These are phyloP conservation scores for Macaca mulatta DNA, from an alignment of 2,113 vertebrate species.

Conservation along the genomic window DNA sequence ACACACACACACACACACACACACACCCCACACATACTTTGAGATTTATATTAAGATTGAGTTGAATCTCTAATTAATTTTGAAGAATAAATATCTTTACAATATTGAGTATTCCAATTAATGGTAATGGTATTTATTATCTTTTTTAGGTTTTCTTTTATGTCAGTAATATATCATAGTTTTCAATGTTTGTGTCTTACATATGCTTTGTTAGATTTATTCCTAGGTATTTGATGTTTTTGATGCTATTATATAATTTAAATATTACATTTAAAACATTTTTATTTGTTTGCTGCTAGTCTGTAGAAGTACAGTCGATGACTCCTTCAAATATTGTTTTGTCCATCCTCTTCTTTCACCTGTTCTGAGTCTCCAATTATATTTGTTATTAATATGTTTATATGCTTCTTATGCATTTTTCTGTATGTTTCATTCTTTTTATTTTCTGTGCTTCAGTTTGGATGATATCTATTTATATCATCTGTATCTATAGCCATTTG, in stretches of 20 bases:
- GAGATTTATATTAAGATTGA: background rate
- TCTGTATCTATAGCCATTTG: background rate
- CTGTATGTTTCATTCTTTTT: background rate
- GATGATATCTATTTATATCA: background rate
- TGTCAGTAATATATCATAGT: background rate
- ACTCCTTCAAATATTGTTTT: slow-evolving; percentile 11
- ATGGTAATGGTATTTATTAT: background rate
- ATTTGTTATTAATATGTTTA: background rate
- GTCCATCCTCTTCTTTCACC: background rate
- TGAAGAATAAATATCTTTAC: background rate
- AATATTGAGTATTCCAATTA: background rate
- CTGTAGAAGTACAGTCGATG: background rate
- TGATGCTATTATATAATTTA: background rate
- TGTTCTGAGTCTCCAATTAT: background rate
- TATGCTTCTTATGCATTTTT: background rate
- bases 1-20: background rate
- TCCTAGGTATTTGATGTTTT: background rate
- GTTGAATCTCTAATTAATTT: background rate
- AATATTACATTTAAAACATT: background rate
- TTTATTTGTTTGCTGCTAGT: background rate
- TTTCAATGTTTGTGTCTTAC: background rate
- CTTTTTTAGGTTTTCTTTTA: background rate
- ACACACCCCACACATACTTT: background rate
- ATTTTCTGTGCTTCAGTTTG: background rate
- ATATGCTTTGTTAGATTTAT: background rate